Percentiles rank a stretch among this genome's conserved stretches.
Evolutionary conservation across 2,797 vertebrate genomes (phyloP).

Genomic region (Aphelocoma californica): DNA sequence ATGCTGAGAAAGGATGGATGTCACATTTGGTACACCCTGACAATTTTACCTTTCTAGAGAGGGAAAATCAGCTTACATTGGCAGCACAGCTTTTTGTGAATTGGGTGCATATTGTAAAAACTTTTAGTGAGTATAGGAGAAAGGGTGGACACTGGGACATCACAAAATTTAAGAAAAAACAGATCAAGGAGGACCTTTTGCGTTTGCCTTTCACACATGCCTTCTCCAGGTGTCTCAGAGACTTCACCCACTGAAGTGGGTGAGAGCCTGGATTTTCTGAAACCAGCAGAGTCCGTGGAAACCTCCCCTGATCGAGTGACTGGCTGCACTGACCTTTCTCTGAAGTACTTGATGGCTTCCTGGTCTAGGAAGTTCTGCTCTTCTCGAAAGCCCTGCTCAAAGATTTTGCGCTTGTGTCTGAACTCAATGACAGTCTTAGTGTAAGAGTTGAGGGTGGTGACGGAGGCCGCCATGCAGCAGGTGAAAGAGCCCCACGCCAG

Average conservation of each 20-base stretch:
- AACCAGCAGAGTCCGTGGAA: conserved; percentile 65
- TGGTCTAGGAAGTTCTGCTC: conserved; percentile 90
- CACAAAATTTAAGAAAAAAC: background rate
- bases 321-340: conserved; percentile 86
- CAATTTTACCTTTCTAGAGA: background rate
- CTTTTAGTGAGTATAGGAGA: background rate
- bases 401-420: conserved; percentile 92
- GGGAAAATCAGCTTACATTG: background rate
- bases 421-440: conserved; percentile 97
- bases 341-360: conserved; percentile 91
- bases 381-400: conserved; percentile 91
- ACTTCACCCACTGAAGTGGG: conserved; percentile 72
- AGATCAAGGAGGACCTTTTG: background rate
- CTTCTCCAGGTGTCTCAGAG: conserved; percentile 77
- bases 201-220: conserved; percentile 31
- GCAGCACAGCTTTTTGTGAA: background rate
- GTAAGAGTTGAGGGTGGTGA: conserved; percentile 98
- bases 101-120: background rate
- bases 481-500: conserved; percentile 97
- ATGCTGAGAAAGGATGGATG: background rate
- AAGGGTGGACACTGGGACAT: background rate
- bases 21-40: background rate
- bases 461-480: conserved; percentile 96
- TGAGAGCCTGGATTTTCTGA: conserved; percentile 69
- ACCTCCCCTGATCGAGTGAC: conserved; percentile 76